Evolutionary conservation across 2,113 vertebrate species (phyloP).

Genomic region (Pyxicephalus adspersus): DNA sequence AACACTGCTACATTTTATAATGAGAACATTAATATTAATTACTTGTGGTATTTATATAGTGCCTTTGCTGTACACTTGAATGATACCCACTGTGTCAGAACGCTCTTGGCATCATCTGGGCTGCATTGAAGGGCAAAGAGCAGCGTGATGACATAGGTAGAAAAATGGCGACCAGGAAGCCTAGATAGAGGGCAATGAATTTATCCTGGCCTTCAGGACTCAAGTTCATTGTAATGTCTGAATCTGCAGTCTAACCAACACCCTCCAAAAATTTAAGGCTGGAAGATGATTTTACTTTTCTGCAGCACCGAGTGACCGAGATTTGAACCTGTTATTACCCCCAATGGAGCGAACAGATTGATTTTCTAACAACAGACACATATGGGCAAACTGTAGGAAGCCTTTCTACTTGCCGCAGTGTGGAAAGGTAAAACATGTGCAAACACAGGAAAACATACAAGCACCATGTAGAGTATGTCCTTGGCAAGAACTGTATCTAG

Average conservation of each 20-base stretch:
- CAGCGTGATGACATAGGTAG: constrained; percentile 14
- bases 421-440: too few species aligned
- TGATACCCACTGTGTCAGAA: neutral
- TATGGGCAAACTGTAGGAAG: too few species aligned
- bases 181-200: constrained; percentile 23
- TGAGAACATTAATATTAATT: constrained; percentile 52
- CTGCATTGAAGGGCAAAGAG: neutral
- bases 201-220: neutral
- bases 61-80: constrained; percentile 16
- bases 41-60: constrained; percentile 27
- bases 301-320: too few species aligned
- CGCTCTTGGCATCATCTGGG: neutral
- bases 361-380: too few species aligned
- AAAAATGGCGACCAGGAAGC: constrained; percentile 12
- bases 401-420: too few species aligned
- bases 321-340: too few species aligned
- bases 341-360: too few species aligned
- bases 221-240: constrained; percentile 16
- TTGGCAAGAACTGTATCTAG: too few species aligned
- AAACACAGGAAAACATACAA: too few species aligned
- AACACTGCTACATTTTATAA: constrained; percentile 39
- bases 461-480: too few species aligned
- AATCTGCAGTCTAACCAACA: neutral
- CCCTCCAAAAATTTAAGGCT: neutral
- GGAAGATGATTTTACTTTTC: neutral